Conservation (phyloP, 1,140 invertebrate genomes). For the Drepana arcuata region DNA sequence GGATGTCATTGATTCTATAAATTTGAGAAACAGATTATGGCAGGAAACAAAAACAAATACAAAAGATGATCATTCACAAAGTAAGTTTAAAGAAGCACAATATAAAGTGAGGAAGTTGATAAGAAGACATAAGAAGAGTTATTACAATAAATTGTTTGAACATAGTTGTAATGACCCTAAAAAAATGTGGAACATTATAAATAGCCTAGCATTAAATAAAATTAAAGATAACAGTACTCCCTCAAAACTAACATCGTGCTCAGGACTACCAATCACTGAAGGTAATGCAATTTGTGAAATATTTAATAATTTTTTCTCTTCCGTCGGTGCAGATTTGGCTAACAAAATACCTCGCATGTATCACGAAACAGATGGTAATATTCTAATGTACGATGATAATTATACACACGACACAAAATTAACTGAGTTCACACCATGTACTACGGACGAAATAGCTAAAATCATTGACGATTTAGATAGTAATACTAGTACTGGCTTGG, state of each 20-base stretch:
- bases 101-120: neutral
- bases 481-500: constrained; percentile 4
- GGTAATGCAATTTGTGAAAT: no score
- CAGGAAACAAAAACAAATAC: neutral
- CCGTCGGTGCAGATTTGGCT: no score
- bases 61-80: neutral
- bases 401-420: neutral
- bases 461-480: constrained; percentile 2
- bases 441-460: constrained; percentile 1
- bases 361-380: neutral
- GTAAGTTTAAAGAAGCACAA: neutral
- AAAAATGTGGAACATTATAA: constrained; percentile 11
- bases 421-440: constrained; percentile 1
- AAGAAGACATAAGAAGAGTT: constrained; percentile 9
- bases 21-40: neutral
- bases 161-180: constrained; percentile 15
- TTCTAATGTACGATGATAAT: constrained; percentile 5
- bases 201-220: constrained; percentile 6
- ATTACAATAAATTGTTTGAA: constrained; percentile 7
- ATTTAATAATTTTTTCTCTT: no score
- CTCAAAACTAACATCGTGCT: no score
- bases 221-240: constrained; percentile 3
- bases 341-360: no score
- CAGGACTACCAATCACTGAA: no score
- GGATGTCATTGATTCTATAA: neutral